Conservation (phyloP, 1,140 invertebrate species). For the Chelonus insularis region DNA sequence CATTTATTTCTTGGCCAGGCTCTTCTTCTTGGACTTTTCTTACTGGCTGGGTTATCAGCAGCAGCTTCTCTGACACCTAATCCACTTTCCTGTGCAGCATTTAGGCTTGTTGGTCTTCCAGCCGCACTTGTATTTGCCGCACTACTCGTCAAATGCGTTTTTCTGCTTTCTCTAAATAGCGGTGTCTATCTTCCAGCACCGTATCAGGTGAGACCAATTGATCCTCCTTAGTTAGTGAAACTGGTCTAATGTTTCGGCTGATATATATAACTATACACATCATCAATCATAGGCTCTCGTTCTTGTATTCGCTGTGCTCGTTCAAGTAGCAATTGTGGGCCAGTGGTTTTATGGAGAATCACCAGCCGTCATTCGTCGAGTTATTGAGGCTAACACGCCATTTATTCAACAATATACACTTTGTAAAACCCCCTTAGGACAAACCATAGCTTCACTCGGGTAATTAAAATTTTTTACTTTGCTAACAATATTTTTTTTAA, state of each 20-base stretch:
- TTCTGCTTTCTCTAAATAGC: constrained; percentile 86
- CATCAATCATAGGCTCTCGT: constrained; percentile 68
- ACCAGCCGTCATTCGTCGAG: constrained; percentile 67
- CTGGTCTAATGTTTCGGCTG: constrained; percentile 4
- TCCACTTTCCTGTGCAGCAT: constrained; percentile 78
- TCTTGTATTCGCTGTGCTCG: constrained; percentile 85
- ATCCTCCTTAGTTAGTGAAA: constrained; percentile 3
- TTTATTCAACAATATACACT: constrained; percentile 31
- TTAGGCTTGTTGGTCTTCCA: constrained; percentile 82
- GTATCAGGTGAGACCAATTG: constrained; percentile 67
- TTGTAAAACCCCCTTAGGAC: constrained; percentile 53
- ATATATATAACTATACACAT: not conserved
- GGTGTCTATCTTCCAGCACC: constrained; percentile 91
- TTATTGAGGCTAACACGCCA: constrained; percentile 37
- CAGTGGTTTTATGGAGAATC: constrained; percentile 78
- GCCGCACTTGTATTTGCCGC: constrained; percentile 90
- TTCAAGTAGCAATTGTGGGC: constrained; percentile 85
- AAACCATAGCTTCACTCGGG: constrained; percentile 55
- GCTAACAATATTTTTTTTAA: not conserved
- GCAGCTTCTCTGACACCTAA: constrained; percentile 80
- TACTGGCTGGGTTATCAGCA: constrained; percentile 78
- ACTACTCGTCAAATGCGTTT: constrained; percentile 91
- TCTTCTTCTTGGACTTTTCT: constrained; percentile 83
- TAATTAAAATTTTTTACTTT: constrained; percentile 34
- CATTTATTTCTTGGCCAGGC: constrained; percentile 91